Percentiles rank a stretch among this genome's conserved stretches.
These are phyloP conservation scores for Morbakka virulenta DNA, from an alignment of 30 jellyfish, hydroid and myxozoan genomes.

Conservation along the genomic window DNA sequence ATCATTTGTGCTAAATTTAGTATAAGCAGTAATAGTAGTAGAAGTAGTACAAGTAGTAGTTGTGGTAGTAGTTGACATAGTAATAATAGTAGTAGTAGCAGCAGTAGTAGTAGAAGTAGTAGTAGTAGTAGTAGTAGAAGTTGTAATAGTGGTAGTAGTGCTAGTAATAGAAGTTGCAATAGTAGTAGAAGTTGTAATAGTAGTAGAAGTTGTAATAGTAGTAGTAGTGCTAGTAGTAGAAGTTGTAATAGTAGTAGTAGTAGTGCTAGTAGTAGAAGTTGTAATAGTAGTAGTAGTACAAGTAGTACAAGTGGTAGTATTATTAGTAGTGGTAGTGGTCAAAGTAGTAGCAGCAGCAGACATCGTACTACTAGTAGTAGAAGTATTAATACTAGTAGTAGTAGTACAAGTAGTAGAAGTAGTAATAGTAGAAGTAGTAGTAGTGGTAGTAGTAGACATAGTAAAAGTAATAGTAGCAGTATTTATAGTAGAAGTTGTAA, in stretches of 20 bases:
- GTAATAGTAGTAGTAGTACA: background rate
- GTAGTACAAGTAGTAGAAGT: background rate
- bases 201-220: background rate
- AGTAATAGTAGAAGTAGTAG: background rate
- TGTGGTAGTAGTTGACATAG: background rate
- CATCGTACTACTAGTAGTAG: background rate
- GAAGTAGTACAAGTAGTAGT: background rate
- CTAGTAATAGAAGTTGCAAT: background rate
- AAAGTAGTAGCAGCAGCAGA: background rate
- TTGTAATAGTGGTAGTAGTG: background rate
- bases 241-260: background rate
- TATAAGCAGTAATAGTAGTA: background rate
- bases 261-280: background rate
- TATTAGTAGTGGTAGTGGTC: background rate
- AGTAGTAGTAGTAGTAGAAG: background rate
- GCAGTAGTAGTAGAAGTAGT: background rate
- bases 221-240: background rate
- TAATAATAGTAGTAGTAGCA: background rate
- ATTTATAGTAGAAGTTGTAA: too few relatives aligned
- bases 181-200: background rate
- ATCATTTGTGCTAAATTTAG: background rate
- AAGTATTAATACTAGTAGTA: background rate
- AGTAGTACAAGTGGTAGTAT: background rate
- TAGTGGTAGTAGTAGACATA: too few relatives aligned
- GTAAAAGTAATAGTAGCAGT: too few relatives aligned